Base-by-base conservation (phyloP, 2,888 invertebrate species). In the Xestoiulus laeticollis region DNA sequence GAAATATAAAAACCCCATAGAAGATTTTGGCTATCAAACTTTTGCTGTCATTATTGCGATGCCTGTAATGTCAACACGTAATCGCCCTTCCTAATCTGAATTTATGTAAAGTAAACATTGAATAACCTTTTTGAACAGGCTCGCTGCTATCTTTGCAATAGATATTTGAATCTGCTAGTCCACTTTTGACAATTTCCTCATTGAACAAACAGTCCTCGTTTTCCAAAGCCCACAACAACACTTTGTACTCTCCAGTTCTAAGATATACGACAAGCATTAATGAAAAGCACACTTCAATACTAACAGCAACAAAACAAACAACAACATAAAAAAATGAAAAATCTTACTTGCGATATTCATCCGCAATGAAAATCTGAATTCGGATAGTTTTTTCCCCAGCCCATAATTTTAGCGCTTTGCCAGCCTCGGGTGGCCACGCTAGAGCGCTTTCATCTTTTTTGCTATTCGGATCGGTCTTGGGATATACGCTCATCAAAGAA, bases 151-250 rank as follows among this genome's bases (percentile, higher is more conserved):
- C 26, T 8, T 68, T 68, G 26, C 68, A 22, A 68, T 68, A 85
- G 85, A 85, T 44, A 48, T 86, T 30, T 53, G 86, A 44, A 22
- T 43, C 44, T 8, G 86, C 86, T 19, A 86, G 44, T 44, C 86
- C 86, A 19, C 16, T 16, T 48, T 86, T 86, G 19, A 86, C 44
- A 19, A 86, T 38, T 26, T 86, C 86, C 12, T 86, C 86, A 44
- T 86, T 38, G 30, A 86, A 53, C 44, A 48, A 19, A 22, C 5
- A 22, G 16, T 19, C 86, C 48, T 48, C 53, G 30, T 85, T 43
- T 10, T 53, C 32, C n/a, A 86, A 48, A 86, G 10, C 26, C 86
- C 86, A 86, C 6, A 86, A 16, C 32, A 32, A 48, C 3, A 86
- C 86, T 26, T 86, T 16, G 12, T n/a, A 86, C 19, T 32, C 38